Evolutionary conservation across 2,888 invertebrate genomes (phyloP).

Genomic region (Caenorhabditis afra): DNA sequence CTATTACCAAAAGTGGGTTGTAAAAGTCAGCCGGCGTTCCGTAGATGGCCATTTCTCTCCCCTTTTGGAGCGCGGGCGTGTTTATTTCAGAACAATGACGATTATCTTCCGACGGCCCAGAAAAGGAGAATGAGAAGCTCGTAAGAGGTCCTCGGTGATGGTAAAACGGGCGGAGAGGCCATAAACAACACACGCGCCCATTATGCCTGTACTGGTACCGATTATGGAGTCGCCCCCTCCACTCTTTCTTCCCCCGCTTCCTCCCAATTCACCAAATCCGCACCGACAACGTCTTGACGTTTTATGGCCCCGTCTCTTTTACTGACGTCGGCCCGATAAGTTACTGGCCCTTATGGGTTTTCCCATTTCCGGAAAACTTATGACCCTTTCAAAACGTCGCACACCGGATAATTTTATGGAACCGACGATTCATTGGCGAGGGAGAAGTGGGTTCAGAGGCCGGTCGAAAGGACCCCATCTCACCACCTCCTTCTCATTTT

Average conservation of each 20-base stretch:
- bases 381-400: not conserved
- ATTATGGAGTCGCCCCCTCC: slow-evolving; percentile 25
- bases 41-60: slow-evolving; percentile 4
- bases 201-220: slow-evolving; percentile 36
- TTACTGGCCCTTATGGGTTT: slow-evolving; percentile 36
- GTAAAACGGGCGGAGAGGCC: slow-evolving; percentile 26
- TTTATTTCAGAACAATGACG: slow-evolving; percentile 55
- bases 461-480: slow-evolving; percentile 12
- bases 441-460: too few relatives aligned
- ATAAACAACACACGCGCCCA: slow-evolving; percentile 30
- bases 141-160: slow-evolving; percentile 21
- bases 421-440: not conserved
- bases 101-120: slow-evolving; percentile 39
- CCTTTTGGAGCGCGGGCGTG: slow-evolving; percentile 6
- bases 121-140: slow-evolving; percentile 24
- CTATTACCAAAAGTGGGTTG: slow-evolving; percentile 51
- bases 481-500: slow-evolving; percentile 38
- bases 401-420: slow-evolving; percentile 5
- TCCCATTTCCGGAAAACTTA: slow-evolving; percentile 44
- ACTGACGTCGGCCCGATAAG: slow-evolving; percentile 39
- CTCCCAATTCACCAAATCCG: too few relatives aligned
- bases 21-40: slow-evolving; percentile 27
- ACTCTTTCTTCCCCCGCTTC: too few relatives aligned
- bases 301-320: slow-evolving; percentile 40
- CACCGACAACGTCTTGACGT: slow-evolving; percentile 1